Percentiles rank a stretch among this genome's conserved stretches.
These are phyloP conservation scores for Merluccius polli DNA, from an alignment of 2,797 vertebrate species.

Conservation along the genomic window DNA sequence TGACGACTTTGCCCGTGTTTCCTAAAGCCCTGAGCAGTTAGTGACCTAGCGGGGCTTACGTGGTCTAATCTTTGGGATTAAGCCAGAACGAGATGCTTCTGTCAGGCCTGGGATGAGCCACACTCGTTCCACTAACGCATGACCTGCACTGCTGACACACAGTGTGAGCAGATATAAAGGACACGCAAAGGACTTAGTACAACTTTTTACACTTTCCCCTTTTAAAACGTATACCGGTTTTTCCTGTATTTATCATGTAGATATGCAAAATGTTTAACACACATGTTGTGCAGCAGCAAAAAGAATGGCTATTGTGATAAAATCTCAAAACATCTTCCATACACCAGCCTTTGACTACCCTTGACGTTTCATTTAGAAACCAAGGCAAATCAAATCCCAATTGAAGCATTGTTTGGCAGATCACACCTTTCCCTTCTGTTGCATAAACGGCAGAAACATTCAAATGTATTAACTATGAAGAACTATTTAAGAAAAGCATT, in stretches of 20 bases:
- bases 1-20: neutral
- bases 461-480: neutral
- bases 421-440: neutral
- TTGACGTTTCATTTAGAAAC: neutral
- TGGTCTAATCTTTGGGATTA: slow-evolving; percentile 43
- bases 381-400: neutral
- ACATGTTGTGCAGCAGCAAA: neutral
- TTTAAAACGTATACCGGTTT: neutral
- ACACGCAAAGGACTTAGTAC: neutral
- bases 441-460: neutral
- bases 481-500: neutral
- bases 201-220: neutral
- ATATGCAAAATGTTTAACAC: neutral
- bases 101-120: slow-evolving; percentile 17
- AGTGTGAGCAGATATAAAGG: neutral
- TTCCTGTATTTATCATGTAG: neutral
- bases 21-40: slow-evolving; percentile 1
- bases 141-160: slow-evolving; percentile 40
- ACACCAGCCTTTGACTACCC: neutral
- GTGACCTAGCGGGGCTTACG: slow-evolving; percentile 25
- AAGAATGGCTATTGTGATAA: neutral
- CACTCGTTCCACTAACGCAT: slow-evolving; percentile 16
- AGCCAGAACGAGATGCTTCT: slow-evolving; percentile 1
- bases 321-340: neutral
- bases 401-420: neutral